Evolutionary conservation across 2,888 invertebrate genomes (phyloP), one percentile per base, ranked within the genome.

Genomic region (Pandemis heparana): DNA sequence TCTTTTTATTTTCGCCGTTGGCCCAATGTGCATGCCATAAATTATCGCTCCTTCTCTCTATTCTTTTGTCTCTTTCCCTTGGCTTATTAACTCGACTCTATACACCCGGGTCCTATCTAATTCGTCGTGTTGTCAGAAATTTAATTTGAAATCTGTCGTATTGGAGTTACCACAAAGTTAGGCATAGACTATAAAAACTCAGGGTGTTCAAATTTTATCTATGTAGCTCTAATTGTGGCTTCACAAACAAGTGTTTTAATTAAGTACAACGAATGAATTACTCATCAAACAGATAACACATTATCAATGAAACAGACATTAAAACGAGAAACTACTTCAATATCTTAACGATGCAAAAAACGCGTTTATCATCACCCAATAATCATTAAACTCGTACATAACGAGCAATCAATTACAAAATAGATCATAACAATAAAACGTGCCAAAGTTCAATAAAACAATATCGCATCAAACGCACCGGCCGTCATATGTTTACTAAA

Each of bases 1-100:
- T 87, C 84, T 91, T 92, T 92, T 92, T 91, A 90, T 92, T 92
- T 88, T 84, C 85, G 87, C 89, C 89, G 89, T 91, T 92, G 87
- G 88, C 89, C 91, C 92, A 91, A 94, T 94, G 94, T 94, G 94
- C 94, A 92, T 90, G 89, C 77, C 90, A 93, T 94, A 94, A 94
- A 94, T 94, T 85, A 94, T 85, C 81, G 67, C 87, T 91, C 89
- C 92, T 91, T 90, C 84, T 87, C 89, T 85, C 87, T 88, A 86
- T 82, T 91, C 90, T 85, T 89, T 84, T 86, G 85, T 91, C 89
- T 89, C 87, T 77, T 86, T 89, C 86, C 81, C 83, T 77, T 80
- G 77, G 81, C 88, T 91, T 92, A 92, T 92, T 90, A 92, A 91
- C 87, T 82, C 82, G 79, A 87, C 84, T 86, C 87, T 87, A 89